These are phyloP conservation scores for Mylabris phalerata DNA, from an alignment of 1,140 invertebrate genomes.

Conservation along the genomic window DNA sequence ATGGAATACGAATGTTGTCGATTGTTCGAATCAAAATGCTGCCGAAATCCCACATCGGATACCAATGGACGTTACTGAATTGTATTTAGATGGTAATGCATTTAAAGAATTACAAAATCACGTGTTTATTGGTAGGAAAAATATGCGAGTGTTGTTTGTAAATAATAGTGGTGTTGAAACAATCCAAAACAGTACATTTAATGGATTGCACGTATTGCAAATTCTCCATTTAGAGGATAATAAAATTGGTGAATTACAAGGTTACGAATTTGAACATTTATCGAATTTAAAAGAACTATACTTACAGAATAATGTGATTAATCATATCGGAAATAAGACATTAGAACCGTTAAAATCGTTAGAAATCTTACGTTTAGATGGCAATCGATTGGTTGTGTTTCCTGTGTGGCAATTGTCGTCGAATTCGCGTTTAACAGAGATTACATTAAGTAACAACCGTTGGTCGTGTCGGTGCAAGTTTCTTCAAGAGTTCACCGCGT, in stretches of 20 bases:
- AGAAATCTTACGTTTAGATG: slow-evolving; percentile 74
- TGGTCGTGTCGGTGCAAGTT: slow-evolving; percentile 90
- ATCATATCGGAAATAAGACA: slow-evolving; percentile 72
- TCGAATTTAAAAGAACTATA: slow-evolving; percentile 74
- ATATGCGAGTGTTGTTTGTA: slow-evolving; percentile 76
- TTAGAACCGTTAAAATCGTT: slow-evolving; percentile 69
- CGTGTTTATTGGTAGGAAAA: slow-evolving; percentile 86
- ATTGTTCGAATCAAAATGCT: slow-evolving; percentile 72
- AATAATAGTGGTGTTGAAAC: slow-evolving; percentile 78
- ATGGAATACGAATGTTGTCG: slow-evolving; percentile 88
- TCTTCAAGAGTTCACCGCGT: slow-evolving; percentile 75
- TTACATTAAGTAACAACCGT: slow-evolving; percentile 71
- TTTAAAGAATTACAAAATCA: slow-evolving; percentile 79
- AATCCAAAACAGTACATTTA: slow-evolving; percentile 89
- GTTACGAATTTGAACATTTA: slow-evolving; percentile 85
- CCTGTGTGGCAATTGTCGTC: slow-evolving; percentile 74
- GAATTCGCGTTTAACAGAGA: slow-evolving; percentile 61
- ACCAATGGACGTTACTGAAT: slow-evolving; percentile 89
- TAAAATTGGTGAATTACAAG: slow-evolving; percentile 67
- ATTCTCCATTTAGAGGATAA: slow-evolving; percentile 82
- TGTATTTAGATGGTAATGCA: slow-evolving; percentile 86
- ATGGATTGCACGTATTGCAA: slow-evolving; percentile 74
- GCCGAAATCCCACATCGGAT: slow-evolving; percentile 73
- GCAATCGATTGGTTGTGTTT: slow-evolving; percentile 74
- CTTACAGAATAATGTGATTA: slow-evolving; percentile 78